Evolutionary conservation across 2,113 vertebrate genomes (phyloP), one percentile per base, ranked within the genome.

Genomic region (Spea bombifrons): DNA sequence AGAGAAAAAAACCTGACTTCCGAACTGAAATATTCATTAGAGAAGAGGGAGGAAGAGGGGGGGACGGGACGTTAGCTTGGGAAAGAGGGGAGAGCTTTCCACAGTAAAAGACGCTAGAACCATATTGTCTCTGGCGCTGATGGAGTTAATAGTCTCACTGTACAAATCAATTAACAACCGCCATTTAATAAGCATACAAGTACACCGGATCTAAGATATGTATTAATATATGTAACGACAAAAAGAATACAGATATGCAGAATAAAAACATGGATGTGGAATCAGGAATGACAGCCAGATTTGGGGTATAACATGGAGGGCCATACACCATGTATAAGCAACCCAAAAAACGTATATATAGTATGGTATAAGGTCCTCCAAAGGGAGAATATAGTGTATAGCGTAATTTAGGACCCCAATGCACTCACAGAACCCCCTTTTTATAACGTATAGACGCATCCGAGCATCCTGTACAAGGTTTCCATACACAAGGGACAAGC

Each of bases 1-100:
- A n/a, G 57, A 55, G 15, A 71, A 57, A 43, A 78, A 71, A 76
- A 69, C 8, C 53, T 70, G 75, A 68, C 66, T 69, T 59, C 3
- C 5, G 48, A 53, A 49, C 76, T 71, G 5, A 78, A 71, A 71
- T 71, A 78, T 71, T 65, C 67, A 78, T 64, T 30, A 70, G 57
- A 17, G 66, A 13, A 71, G 59, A 64, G 15, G n/a, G 17, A 47
- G n/a, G 57, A 12, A 16, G 10, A 59, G 12, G 7, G 4, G 8
- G 55, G 55, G 55, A 59, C 9, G 15, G 7, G 55, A 12, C 8
- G 8, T 13, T 13, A 3, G 55, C 55, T 52, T 2, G 48, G 7
- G 43, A 50, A 8, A 3, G 46, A 48, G 8, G 12, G 45, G 6
- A 67, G 12, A 70, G 68, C 52, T 52, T 50, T 7, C 1, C 4